Evolutionary conservation across 2,797 vertebrate species (phyloP), one percentile per base, ranked within the genome.

Genomic region (Ispidina lecontei): DNA sequence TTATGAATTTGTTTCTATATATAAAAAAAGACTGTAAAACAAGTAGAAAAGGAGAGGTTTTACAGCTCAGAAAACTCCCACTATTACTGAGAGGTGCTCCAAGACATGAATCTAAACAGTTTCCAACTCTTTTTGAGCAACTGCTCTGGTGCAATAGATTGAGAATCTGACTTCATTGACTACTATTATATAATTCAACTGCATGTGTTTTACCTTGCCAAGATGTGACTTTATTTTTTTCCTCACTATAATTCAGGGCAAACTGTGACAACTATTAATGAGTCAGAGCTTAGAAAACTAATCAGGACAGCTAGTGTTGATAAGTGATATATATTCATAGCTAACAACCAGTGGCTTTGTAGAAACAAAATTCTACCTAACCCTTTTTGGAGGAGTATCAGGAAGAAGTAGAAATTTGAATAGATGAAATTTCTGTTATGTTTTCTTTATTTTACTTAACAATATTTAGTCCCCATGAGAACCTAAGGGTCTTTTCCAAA

Each of bases 1-100:
- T 78, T 92, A 83, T 77, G 26, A 67, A 52, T 86, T 95, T 81
- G 46, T 92, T 95, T 94, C 85, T 78, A 23, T 63, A 74, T 22
- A 76, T 63, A 77, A 81, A 81, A 77, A 10, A 70, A 28, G 15
- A 89, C 67, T 72, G 26, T 25, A 52, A 93, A 80, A 64, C 65
- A 64, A 92, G 79, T 71, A 89, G 70, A 67, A 65, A 68, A 68
- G 15, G 26, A 47, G 29, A 51, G 13, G 49, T 65, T 84, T 80
- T 90, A 44, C 29, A 59, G 20, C 15, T 76, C 33, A 33, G 41
- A 90, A 76, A n/a, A 67, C 91, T 90, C 29, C 19, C 28, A 22
- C 15, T 59, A 5, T 46, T 71, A 44, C 3, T 75, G 20, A 89
- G 52, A 78, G 54, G 22, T 74, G 26, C 3, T 86, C 49, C 28